Conservation (phyloP, 2,888 invertebrate species). For the Tachina fera region DNA sequence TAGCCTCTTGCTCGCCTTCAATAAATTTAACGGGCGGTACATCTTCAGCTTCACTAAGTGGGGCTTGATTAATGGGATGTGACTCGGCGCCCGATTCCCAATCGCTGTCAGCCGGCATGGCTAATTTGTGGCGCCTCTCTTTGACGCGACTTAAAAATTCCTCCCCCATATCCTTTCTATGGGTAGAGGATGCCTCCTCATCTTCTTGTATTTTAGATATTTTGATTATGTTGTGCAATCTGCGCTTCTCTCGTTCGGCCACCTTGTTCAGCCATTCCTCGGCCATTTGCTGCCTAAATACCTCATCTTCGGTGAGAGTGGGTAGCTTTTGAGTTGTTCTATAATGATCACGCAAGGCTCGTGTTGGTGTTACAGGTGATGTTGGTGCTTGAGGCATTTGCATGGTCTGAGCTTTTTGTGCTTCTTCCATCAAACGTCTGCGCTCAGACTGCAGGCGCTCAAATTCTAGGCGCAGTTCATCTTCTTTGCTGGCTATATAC, state of each 20-base stretch:
- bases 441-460: slow-evolving; percentile 86
- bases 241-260: slow-evolving; percentile 90
- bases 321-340: slow-evolving; percentile 80
- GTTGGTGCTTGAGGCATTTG: slow-evolving; percentile 48
- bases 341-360: slow-evolving; percentile 76
- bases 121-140: slow-evolving; percentile 88
- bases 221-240: slow-evolving; percentile 91
- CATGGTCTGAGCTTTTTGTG: slow-evolving; percentile 76
- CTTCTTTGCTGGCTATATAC: slow-evolving; percentile 87
- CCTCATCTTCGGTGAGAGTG: slow-evolving; percentile 88
- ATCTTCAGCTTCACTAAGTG: slow-evolving; percentile 76
- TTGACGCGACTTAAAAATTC: slow-evolving; percentile 91
- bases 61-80: slow-evolving; percentile 74
- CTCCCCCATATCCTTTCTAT: slow-evolving; percentile 85
- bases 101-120: slow-evolving; percentile 87
- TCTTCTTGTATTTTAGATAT: slow-evolving; percentile 85
- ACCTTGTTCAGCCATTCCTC: slow-evolving; percentile 92
- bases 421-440: slow-evolving; percentile 80
- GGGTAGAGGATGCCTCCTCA: slow-evolving; percentile 44
- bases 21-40: slow-evolving; percentile 86
- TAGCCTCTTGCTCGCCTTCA: slow-evolving; percentile 86
- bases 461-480: slow-evolving; percentile 87
- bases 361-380: slow-evolving; percentile 48
- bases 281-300: slow-evolving; percentile 91
- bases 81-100: slow-evolving; percentile 86